phyloP scores from a whole-genome alignment of 2,797 vertebrate genomes.

The Iguana delicatissima region DNA sequence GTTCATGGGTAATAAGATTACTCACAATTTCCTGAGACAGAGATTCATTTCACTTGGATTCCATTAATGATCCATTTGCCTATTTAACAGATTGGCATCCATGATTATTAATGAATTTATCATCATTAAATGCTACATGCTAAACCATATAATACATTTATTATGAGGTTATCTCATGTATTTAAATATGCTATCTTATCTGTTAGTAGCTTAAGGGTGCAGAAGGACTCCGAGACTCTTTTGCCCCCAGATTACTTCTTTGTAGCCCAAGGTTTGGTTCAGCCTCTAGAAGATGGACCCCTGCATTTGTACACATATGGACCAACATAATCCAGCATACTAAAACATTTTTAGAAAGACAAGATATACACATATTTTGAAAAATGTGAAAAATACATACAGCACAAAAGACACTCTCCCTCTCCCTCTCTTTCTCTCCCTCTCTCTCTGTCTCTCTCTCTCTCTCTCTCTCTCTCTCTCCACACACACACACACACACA shows the following conservation, averaged over 20 bases:
- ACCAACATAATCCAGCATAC: not conserved
- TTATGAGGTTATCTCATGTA: not conserved
- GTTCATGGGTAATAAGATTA: not conserved
- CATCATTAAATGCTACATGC: not conserved
- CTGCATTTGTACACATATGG: not conserved
- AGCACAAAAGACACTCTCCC: not conserved
- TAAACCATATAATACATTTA: constrained; percentile 1
- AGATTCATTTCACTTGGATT: not conserved
- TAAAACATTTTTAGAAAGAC: not conserved
- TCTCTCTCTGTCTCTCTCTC: no score
- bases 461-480: no score
- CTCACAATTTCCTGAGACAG: not conserved
- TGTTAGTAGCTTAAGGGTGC: not conserved
- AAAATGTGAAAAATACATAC: not conserved
- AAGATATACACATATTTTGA: not conserved
- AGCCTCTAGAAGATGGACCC: not conserved
- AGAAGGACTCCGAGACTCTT: not conserved
- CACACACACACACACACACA: no score
- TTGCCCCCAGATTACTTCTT: not conserved
- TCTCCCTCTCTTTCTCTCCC: no score
- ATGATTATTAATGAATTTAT: no score
- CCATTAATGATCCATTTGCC: not conserved
- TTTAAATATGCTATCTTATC: not conserved
- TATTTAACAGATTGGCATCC: not conserved
- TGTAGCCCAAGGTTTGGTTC: not conserved